Conservation (phyloP, 2,888 invertebrate species). For the Ethmia dodecea region DNA sequence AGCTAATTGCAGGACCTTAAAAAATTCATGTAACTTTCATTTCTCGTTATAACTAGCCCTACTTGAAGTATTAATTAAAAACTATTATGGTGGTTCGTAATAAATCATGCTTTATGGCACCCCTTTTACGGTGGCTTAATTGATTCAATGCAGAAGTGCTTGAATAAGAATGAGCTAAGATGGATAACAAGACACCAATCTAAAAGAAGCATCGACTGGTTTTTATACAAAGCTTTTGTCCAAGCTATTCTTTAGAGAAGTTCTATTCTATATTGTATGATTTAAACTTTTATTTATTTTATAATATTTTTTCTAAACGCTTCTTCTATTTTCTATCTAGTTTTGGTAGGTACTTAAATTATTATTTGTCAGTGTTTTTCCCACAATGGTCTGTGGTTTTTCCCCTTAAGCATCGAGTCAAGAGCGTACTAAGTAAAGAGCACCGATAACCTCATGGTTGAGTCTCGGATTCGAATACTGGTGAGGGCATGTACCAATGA, state of each 20-base stretch:
- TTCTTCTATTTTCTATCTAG: no score
- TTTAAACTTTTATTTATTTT: background rate
- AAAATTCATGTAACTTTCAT: no score
- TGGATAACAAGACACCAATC: slow-evolving; percentile 47
- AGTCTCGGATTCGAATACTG: no score
- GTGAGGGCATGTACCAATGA: no score
- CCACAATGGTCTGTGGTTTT: no score
- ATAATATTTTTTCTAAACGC: no score
- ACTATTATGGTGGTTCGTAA: slow-evolving; percentile 49
- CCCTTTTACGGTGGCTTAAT: slow-evolving; percentile 56
- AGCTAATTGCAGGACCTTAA: no score
- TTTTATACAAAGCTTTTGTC: background rate
- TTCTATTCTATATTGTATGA: background rate
- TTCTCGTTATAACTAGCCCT: slow-evolving; percentile 23
- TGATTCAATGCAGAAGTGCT: slow-evolving; percentile 55
- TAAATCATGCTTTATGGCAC: slow-evolving; percentile 66
- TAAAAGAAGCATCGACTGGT: slow-evolving; percentile 20
- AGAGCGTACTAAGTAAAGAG: background rate
- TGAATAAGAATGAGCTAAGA: slow-evolving; percentile 50
- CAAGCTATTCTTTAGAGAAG: background rate
- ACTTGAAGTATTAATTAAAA: slow-evolving; percentile 64
- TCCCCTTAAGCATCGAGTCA: no score
- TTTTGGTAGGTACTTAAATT: no score
- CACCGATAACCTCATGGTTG: background rate
- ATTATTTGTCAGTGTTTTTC: no score